These are phyloP conservation scores for Ctenodactylus gundi DNA, from an alignment of 2,113 vertebrate genomes.

Conservation along the genomic window DNA sequence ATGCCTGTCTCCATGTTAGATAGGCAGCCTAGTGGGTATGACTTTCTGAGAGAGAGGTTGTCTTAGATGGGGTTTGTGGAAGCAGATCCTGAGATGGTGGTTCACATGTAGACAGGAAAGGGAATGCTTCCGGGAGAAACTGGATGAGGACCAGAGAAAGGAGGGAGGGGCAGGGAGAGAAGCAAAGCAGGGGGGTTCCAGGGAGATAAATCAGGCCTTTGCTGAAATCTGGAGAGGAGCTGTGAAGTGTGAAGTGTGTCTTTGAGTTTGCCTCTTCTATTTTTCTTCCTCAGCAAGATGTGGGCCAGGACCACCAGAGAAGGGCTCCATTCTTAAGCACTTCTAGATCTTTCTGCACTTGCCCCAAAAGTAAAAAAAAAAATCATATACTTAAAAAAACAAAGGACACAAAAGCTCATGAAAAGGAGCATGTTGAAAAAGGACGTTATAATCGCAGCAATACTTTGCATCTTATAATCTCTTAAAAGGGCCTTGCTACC, in stretches of 20 bases:
- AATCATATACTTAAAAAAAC: neutral
- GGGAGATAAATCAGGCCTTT: neutral
- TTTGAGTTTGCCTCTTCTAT: neutral
- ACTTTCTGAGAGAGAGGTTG: neutral
- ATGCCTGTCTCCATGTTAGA: conserved; percentile 36
- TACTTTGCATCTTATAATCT: neutral
- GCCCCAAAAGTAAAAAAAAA: neutral
- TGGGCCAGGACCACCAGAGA: neutral
- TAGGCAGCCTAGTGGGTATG: neutral
- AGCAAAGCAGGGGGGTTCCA: neutral
- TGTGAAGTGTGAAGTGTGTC: neutral
- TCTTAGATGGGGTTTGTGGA: neutral
- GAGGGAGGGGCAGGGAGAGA: neutral
- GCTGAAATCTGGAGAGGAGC: neutral
- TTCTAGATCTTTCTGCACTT: neutral
- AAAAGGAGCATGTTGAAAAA: neutral
- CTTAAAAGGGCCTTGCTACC: neutral
- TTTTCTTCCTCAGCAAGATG: neutral
- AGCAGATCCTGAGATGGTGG: neutral
- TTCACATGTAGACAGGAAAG: neutral
- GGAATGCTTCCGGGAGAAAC: neutral
- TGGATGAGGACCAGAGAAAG: too few relatives aligned
- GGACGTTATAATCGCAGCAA: neutral
- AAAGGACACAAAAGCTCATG: neutral
- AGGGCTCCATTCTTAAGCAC: neutral